Evolutionary conservation across 2,113 vertebrate genomes (phyloP).

Genomic region (Phaethornis superciliosus): DNA sequence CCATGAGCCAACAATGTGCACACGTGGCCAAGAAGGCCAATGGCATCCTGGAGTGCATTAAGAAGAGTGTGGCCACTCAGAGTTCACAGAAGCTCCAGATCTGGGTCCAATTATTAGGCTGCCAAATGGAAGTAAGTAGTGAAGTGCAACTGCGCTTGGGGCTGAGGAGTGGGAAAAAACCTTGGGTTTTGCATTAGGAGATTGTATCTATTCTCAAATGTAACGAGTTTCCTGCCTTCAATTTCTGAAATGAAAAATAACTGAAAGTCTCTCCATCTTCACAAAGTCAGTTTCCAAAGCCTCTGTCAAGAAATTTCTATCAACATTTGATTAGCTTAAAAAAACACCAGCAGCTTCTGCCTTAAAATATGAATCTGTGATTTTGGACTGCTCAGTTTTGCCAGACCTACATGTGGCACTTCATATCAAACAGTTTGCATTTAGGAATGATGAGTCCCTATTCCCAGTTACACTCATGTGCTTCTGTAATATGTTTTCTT

Average conservation of each 20-base stretch:
- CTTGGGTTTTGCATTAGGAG: not conserved
- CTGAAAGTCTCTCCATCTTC: not conserved
- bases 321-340: not conserved
- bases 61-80: no score
- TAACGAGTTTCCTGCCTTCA: not conserved
- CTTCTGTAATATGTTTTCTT: not conserved
- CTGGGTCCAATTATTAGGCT: not conserved
- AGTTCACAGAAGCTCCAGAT: not conserved
- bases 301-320: not conserved
- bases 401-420: not conserved
- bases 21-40: no score
- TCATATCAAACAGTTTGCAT: not conserved
- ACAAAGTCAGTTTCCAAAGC: not conserved
- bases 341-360: not conserved
- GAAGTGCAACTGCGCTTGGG: not conserved
- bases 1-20: no score
- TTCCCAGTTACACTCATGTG: not conserved
- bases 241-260: not conserved
- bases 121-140: not conserved
- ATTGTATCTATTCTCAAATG: not conserved
- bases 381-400: not conserved
- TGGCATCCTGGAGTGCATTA: no score
- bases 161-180: not conserved
- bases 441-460: not conserved
- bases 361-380: not conserved